Evolutionary conservation across 2,888 invertebrate species (phyloP).

Genomic region (Capitulum mitella): DNA sequence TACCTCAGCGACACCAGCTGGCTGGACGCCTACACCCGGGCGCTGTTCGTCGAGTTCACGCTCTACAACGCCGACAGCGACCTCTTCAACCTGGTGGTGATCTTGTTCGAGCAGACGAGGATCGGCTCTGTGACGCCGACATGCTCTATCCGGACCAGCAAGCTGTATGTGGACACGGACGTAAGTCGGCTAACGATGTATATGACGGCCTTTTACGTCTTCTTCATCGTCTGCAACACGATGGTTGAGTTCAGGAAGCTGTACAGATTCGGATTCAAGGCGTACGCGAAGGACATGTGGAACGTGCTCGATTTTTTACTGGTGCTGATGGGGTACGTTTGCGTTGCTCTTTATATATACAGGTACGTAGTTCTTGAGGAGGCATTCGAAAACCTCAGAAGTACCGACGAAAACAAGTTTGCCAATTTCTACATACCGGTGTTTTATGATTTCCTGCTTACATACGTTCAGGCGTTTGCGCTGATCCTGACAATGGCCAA

Average conservation of each 20-base stretch:
- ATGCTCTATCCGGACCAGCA: background rate
- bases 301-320: background rate
- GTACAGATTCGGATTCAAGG: background rate
- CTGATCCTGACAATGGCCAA: background rate
- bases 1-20: conserved; percentile 43
- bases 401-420: conserved; percentile 14
- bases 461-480: conserved; percentile 8
- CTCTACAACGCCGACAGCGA: conserved; percentile 44
- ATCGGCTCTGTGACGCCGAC: background rate
- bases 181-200: background rate
- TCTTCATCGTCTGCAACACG: conserved; percentile 13
- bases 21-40: conserved; percentile 48
- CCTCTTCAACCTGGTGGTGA: conserved; percentile 30
- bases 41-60: conserved; percentile 49
- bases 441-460: background rate
- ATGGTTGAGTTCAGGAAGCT: background rate
- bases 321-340: conserved; percentile 2
- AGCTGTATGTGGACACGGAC: background rate
- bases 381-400: background rate
- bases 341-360: background rate
- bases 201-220: conserved; percentile 6
- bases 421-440: conserved; percentile 8
- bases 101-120: conserved; percentile 27
- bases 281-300: background rate
- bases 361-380: background rate